These are phyloP conservation scores for Eonycteris spelaea DNA, from an alignment of 2,113 vertebrate genomes.

Conservation along the genomic window DNA sequence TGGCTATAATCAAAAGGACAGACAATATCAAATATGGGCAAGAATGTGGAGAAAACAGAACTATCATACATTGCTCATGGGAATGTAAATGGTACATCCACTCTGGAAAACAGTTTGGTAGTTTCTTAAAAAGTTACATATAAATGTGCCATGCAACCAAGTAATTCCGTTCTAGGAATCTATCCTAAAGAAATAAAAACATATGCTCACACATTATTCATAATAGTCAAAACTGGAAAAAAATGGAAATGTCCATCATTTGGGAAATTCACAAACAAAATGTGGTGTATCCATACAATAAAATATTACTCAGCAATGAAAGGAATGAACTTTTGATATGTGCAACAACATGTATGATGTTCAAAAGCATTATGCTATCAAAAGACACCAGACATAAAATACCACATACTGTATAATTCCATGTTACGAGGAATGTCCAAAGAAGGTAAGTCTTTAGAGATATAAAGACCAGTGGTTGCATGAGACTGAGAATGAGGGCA, in stretches of 20 bases:
- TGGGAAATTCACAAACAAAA: not conserved
- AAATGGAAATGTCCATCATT: not conserved
- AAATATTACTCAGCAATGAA: not conserved
- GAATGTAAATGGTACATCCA: not conserved
- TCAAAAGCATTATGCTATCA: not conserved
- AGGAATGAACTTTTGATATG: not conserved
- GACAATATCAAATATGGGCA: not conserved
- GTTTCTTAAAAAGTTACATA: not conserved
- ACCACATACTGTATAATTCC: not conserved
- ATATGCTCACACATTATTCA: not conserved
- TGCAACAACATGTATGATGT: not conserved
- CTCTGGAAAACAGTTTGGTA: not conserved
- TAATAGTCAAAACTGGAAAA: not conserved
- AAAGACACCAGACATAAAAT: not conserved
- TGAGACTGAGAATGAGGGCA: not conserved
- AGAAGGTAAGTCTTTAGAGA: not conserved
- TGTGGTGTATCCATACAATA: not conserved
- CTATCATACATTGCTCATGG: not conserved
- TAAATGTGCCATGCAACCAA: not conserved
- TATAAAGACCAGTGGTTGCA: not conserved
- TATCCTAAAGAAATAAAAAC: not conserved
- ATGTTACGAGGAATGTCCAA: not conserved
- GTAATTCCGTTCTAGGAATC: not conserved
- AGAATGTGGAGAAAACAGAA: not conserved
- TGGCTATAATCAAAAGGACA: not conserved